phyloP scores from a whole-genome alignment of 2,113 vertebrate species.

The Laticauda laticaudata region DNA sequence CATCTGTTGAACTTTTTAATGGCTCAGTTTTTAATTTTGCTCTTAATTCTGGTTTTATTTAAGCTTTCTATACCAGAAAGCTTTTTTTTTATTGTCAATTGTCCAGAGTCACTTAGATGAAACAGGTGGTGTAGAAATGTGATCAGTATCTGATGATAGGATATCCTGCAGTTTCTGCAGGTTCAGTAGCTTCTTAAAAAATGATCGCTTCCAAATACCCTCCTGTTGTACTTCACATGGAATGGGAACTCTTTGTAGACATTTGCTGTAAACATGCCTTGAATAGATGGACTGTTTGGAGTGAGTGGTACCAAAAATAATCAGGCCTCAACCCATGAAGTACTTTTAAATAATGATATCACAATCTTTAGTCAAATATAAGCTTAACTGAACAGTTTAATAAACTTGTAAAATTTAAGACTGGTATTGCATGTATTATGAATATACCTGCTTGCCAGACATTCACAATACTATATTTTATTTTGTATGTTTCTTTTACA shows the following conservation, averaged over 20 bases:
- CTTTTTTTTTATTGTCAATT: not conserved
- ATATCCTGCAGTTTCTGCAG: not conserved
- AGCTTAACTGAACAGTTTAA: not conserved
- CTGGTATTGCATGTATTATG: not conserved
- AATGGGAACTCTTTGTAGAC: not conserved
- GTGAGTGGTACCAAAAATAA: not conserved
- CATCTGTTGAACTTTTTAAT: not conserved
- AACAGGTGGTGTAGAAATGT: not conserved
- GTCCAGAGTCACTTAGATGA: not conserved
- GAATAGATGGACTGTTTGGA: not conserved
- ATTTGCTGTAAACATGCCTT: not conserved
- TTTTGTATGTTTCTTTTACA: not conserved
- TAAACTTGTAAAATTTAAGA: not conserved
- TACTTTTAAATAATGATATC: not conserved
- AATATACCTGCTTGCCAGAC: not conserved
- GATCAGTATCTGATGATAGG: not conserved
- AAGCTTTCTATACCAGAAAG: not conserved
- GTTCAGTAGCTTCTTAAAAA: not conserved
- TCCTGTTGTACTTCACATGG: not conserved
- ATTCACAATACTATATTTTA: not conserved
- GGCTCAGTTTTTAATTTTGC: not conserved
- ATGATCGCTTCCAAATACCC: not conserved
- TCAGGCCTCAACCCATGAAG: not conserved
- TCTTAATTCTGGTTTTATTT: not conserved
- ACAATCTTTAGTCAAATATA: not conserved